A percentile compares a stretch with the other conserved stretches of the same genome.
Evolutionary conservation across 2,113 vertebrate genomes (phyloP).

Genomic region (Peromyscus leucopus): DNA sequence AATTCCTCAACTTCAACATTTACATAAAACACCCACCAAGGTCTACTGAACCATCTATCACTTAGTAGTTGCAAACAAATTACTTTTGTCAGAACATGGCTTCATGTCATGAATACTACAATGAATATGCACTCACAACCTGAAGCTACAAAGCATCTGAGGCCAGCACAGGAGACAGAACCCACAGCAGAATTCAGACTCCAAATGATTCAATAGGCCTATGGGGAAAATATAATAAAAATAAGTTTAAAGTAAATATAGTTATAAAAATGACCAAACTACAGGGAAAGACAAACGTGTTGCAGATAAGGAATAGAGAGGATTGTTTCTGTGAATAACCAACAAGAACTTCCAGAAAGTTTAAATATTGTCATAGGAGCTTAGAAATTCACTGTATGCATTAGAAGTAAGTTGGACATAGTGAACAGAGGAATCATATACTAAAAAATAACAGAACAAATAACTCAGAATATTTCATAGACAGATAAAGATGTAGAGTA

Average conservation of each 20-base stretch:
- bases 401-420: neutral
- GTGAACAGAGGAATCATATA: neutral
- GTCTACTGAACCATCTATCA: neutral
- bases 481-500: neutral
- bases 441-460: neutral
- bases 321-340: constrained; percentile 7
- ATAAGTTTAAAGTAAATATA: neutral
- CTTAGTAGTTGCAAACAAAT: neutral
- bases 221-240: neutral
- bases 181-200: neutral
- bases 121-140: neutral
- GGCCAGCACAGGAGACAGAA: neutral
- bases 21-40: neutral
- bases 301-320: neutral
- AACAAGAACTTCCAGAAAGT: constrained; percentile 29
- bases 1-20: neutral
- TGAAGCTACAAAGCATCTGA: neutral
- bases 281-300: neutral
- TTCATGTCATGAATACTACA: neutral
- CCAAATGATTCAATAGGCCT: neutral
- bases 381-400: neutral
- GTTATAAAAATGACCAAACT: neutral
- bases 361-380: neutral
- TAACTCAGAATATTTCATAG: neutral
- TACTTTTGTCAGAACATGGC: neutral